Conservation (phyloP, 2,113 vertebrate genomes). For the Psettodes erumei region DNA sequence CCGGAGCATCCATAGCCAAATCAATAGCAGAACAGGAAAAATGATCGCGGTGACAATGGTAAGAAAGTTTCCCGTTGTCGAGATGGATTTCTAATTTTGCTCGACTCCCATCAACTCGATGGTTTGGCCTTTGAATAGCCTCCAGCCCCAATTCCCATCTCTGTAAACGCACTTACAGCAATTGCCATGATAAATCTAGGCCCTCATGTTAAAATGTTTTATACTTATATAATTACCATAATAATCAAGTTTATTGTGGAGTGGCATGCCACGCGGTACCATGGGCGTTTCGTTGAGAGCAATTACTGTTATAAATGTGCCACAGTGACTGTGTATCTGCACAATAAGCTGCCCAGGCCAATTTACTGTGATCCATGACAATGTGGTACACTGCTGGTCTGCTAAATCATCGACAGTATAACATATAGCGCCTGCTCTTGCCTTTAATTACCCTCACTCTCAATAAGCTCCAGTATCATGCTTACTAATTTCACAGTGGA, state of each 20-base stretch:
- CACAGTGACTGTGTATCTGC: constrained; percentile 68
- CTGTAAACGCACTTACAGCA: constrained; percentile 58
- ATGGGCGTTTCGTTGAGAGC: constrained; percentile 66
- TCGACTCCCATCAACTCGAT: constrained; percentile 55
- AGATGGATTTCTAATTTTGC: constrained; percentile 73
- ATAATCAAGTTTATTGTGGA: constrained; percentile 82
- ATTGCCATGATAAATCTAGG: constrained; percentile 74
- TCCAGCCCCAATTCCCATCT: constrained; percentile 56
- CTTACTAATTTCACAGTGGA: constrained; percentile 56
- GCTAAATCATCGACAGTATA: constrained; percentile 62
- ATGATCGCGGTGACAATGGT: constrained; percentile 71
- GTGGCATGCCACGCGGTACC: constrained; percentile 62
- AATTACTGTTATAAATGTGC: constrained; percentile 76
- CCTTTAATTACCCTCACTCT: constrained; percentile 73
- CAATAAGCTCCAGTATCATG: constrained; percentile 61
- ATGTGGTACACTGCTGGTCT: constrained; percentile 43
- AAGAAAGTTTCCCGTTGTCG: constrained; percentile 62
- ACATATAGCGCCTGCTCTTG: constrained; percentile 52
- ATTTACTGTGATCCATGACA: constrained; percentile 78
- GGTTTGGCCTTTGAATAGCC: constrained; percentile 63
- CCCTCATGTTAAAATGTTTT: constrained; percentile 70
- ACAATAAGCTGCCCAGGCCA: constrained; percentile 70
- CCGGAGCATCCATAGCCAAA: constrained; percentile 51
- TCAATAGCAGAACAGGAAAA: constrained; percentile 80
- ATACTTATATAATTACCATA: constrained; percentile 80